These are phyloP conservation scores for Penaeus monodon DNA, from an alignment of 2,888 invertebrate genomes.

Conservation along the genomic window DNA sequence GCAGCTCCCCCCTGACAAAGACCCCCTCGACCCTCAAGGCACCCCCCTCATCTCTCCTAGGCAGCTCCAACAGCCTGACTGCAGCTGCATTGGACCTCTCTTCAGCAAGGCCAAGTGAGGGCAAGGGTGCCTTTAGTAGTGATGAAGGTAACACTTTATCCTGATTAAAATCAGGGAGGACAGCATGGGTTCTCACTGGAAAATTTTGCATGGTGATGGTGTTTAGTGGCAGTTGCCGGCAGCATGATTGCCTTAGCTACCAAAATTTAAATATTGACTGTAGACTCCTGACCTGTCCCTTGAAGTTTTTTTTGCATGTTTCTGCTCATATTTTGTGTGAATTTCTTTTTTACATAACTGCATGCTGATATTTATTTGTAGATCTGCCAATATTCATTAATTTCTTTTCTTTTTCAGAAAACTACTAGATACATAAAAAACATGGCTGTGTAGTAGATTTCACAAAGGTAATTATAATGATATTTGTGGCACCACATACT, in stretches of 20 bases:
- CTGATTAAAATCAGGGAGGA: slow-evolving; percentile 28
- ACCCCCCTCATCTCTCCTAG: slow-evolving; percentile 62
- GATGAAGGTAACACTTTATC: slow-evolving; percentile 64
- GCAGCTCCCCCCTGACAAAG: slow-evolving; percentile 53
- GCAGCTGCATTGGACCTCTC: slow-evolving; percentile 65
- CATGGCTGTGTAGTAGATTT: slow-evolving; percentile 62
- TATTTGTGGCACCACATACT: slow-evolving; percentile 33
- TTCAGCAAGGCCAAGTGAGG: slow-evolving; percentile 61
- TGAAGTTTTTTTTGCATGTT: slow-evolving; percentile 56
- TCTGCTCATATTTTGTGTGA: slow-evolving; percentile 53
- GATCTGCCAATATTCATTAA: slow-evolving; percentile 57
- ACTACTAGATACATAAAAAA: slow-evolving; percentile 61
- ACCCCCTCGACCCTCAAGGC: slow-evolving; percentile 62
- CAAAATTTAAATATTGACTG: slow-evolving; percentile 42
- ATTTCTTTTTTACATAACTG: slow-evolving; percentile 34
- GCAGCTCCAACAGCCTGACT: slow-evolving; percentile 63
- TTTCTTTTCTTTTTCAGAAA: slow-evolving; percentile 62
- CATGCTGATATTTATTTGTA: slow-evolving; percentile 47
- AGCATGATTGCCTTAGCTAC: slow-evolving; percentile 48
- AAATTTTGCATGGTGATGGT: slow-evolving; percentile 48
- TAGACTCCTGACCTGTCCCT: slow-evolving; percentile 63
- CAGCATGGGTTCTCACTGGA: slow-evolving; percentile 50
- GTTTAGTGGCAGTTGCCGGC: slow-evolving; percentile 34
- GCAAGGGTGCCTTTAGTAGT: slow-evolving; percentile 64
- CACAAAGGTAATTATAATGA: slow-evolving; percentile 61